Conservation (phyloP, 2,888 invertebrate species). For the Pachymerium ferrugineum region DNA sequence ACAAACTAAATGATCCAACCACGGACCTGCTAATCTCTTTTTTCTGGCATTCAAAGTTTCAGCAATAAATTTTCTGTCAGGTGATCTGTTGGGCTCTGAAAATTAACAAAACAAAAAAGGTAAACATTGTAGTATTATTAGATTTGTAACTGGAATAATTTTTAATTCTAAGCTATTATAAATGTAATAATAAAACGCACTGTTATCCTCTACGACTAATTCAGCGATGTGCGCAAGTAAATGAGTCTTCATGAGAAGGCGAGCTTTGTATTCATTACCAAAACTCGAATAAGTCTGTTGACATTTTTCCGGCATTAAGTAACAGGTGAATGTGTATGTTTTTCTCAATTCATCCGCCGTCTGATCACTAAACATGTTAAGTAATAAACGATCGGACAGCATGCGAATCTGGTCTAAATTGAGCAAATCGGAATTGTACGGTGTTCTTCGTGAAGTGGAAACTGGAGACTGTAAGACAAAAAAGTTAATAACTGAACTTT, state of each 20-base stretch:
- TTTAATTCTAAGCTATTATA: neutral
- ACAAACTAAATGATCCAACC: neutral
- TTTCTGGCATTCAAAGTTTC: constrained; percentile 45
- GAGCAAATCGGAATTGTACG: constrained; percentile 39
- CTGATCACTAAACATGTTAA: constrained; percentile 52
- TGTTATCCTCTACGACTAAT: constrained; percentile 42
- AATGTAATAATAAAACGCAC: constrained; percentile 38
- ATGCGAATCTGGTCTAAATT: constrained; percentile 44
- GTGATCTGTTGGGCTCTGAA: constrained; percentile 24
- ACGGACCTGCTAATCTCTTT: constrained; percentile 41
- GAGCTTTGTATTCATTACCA: constrained; percentile 54
- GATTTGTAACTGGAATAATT: neutral
- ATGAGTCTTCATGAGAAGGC: constrained; percentile 52
- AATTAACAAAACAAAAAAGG: neutral
- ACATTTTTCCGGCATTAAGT: constrained; percentile 51
- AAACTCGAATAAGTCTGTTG: constrained; percentile 53
- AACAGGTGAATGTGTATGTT: constrained; percentile 54
- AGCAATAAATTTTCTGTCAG: constrained; percentile 41
- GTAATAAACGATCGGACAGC: constrained; percentile 51
- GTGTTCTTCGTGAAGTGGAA: neutral
- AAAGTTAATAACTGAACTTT: constrained; percentile 40
- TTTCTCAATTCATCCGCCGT: constrained; percentile 53
- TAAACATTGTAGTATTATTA: too few relatives aligned
- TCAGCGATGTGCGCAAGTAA: constrained; percentile 50
- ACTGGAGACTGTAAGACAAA: neutral